Percentiles rank a stretch among this genome's conserved stretches.
phyloP scores from a whole-genome alignment of 2,113 vertebrate genomes.

The Ursus arctos region DNA sequence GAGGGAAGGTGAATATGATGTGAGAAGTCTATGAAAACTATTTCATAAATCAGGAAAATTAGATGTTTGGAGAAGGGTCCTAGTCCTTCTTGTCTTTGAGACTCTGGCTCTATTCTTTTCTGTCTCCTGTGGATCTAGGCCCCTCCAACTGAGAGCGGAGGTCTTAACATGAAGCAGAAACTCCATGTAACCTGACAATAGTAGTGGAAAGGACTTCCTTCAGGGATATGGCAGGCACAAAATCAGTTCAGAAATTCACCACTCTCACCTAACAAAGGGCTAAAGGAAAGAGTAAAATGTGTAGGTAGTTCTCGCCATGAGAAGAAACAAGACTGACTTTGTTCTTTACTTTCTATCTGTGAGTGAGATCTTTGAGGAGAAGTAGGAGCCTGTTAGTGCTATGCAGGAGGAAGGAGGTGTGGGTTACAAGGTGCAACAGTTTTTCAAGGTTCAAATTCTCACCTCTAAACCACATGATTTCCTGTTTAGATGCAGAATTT shows the following conservation, averaged over 20 bases:
- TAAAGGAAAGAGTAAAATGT: not conserved
- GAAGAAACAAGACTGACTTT: not conserved
- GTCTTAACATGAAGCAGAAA: not conserved
- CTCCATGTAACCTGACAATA: not conserved
- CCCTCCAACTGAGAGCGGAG: not conserved
- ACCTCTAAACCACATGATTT: not conserved
- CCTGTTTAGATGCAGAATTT: not conserved
- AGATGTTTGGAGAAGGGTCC: not conserved
- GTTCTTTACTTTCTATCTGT: not conserved
- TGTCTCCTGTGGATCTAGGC: not conserved
- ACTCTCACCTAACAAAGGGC: not conserved
- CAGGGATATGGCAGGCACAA: not conserved
- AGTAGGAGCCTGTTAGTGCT: not conserved
- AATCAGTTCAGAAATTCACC: not conserved
- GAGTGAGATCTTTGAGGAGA: not conserved
- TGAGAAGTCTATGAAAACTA: slow-evolving; percentile 24
- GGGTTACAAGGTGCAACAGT: not conserved
- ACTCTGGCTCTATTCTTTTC: not conserved
- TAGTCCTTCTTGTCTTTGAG: not conserved
- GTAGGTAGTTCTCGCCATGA: not conserved
- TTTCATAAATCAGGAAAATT: not conserved
- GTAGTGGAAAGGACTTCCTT: not conserved
- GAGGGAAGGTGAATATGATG: not conserved
- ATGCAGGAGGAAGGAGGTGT: not conserved
- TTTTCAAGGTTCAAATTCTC: not conserved